Base-by-base conservation (phyloP, 2,888 invertebrate genomes). In the Macaria notata region DNA sequence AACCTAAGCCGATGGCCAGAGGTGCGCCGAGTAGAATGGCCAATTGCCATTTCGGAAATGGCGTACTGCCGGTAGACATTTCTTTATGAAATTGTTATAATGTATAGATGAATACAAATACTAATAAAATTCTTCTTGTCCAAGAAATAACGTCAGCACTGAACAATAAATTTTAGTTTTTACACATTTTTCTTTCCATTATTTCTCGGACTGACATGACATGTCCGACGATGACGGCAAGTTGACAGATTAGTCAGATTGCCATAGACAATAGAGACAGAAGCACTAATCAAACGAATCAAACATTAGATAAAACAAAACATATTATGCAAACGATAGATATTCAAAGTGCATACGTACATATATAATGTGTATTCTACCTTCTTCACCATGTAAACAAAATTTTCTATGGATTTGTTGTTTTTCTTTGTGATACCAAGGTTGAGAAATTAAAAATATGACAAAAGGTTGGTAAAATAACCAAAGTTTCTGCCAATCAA, bases 41-140 rank as follows among this genome's bases (percentile, higher is more conserved):
- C 74, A 97, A 91, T 92, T 97, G 96, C 97, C 97, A 97, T 93
- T 95, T 97, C 69, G 95, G 94, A 84, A 95, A 91, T 52, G 94
- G 92, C 80, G 92, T 91, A 78, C 93, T 92, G 71, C 92, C 92
- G 58, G 92, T 91, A 64, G 91, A 91, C 90, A 91, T 91, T 66
- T 72, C 79, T 72, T 70, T 56, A 50, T 51, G 60, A 62, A 75
- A 72, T 63, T 68, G 65, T 68, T 75, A 76, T 63, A 71, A 69
- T 62, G 65, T 61, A 67, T 66, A 70, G 68, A 69, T 72, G 69
- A 75, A 79, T 79, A 79, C 73, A 72, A 77, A 83, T 79, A 81
- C 85, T 81, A 83, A 86, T 84, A 86, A 85, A 74, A 81, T 79
- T 74, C 71, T 59, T 67, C 62, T 68, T 75, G 70, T 69, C 65